Evolutionary conservation across 2,888 invertebrate genomes (phyloP).

Genomic region (Neria commutata): DNA sequence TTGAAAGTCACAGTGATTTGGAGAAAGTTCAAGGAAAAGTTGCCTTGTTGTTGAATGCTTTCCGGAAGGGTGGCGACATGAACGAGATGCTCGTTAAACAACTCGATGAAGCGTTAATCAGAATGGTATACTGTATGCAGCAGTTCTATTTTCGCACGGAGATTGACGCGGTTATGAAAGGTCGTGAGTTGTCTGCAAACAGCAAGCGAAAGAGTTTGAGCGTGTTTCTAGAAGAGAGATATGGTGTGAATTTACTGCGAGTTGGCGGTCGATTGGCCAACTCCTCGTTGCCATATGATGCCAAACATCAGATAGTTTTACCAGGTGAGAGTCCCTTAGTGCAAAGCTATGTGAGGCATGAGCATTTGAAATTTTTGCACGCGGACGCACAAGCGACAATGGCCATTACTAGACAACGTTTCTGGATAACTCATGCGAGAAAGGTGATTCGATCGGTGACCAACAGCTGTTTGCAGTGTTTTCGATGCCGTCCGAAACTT

Average conservation of each 20-base stretch:
- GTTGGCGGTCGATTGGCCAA: constrained; percentile 20
- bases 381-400: constrained; percentile 20
- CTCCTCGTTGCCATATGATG: constrained; percentile 14
- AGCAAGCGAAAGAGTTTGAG: background rate
- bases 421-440: constrained; percentile 36
- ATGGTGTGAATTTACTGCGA: no score
- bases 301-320: constrained; percentile 38
- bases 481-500: constrained; percentile 22
- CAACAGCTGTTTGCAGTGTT: constrained; percentile 28
- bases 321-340: constrained; percentile 28
- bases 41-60: no score
- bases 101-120: no score
- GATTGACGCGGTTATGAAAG: background rate
- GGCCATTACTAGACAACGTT: constrained; percentile 27
- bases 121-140: no score
- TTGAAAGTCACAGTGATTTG: no score
- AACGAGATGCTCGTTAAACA: no score
- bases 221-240: constrained; percentile 23
- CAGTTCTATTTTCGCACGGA: no score
- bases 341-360: constrained; percentile 10
- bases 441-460: constrained; percentile 25
- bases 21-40: no score
- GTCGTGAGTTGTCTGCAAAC: background rate
- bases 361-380: constrained; percentile 8
- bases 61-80: no score